Evolutionary conservation across 2,113 vertebrate species (phyloP).

Genomic region (Cyprinodon brontotheroides): DNA sequence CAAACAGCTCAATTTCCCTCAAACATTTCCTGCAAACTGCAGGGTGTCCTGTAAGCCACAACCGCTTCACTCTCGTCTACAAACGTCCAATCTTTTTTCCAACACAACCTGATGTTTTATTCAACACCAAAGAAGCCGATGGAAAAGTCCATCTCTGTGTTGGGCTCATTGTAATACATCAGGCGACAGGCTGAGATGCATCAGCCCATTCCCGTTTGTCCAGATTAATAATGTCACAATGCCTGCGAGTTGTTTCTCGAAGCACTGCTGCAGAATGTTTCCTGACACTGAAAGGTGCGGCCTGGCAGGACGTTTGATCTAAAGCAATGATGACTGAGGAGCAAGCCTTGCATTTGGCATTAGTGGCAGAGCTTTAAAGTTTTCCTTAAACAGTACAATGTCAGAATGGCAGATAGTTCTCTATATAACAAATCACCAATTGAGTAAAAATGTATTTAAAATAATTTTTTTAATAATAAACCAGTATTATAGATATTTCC

Average conservation of each 20-base stretch:
- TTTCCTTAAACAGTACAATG: neutral
- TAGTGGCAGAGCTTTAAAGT: neutral
- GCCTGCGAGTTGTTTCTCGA: slow-evolving; percentile 46
- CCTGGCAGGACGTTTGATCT: slow-evolving; percentile 17
- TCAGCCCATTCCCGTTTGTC: slow-evolving; percentile 53
- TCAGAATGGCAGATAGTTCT: no score
- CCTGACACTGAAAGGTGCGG: slow-evolving; percentile 39
- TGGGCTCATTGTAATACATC: slow-evolving; percentile 58
- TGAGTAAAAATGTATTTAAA: neutral
- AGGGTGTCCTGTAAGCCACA: slow-evolving; percentile 34
- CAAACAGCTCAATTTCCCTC: slow-evolving; percentile 30
- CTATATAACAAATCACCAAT: no score
- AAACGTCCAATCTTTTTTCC: slow-evolving; percentile 38
- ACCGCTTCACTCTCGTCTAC: slow-evolving; percentile 44
- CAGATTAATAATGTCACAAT: slow-evolving; percentile 63
- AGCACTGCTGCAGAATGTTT: slow-evolving; percentile 32
- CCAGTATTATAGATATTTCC: neutral
- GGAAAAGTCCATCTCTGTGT: slow-evolving; percentile 64
- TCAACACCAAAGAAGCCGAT: slow-evolving; percentile 57
- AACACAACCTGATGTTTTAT: slow-evolving; percentile 64
- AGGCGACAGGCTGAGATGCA: slow-evolving; percentile 50
- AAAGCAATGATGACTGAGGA: slow-evolving; percentile 17
- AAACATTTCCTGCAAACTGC: slow-evolving; percentile 15
- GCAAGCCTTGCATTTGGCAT: slow-evolving; percentile 4
- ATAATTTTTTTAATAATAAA: neutral